These are phyloP conservation scores for Rachycentron canadum DNA, from an alignment of 2,797 vertebrate genomes.

Conservation along the genomic window DNA sequence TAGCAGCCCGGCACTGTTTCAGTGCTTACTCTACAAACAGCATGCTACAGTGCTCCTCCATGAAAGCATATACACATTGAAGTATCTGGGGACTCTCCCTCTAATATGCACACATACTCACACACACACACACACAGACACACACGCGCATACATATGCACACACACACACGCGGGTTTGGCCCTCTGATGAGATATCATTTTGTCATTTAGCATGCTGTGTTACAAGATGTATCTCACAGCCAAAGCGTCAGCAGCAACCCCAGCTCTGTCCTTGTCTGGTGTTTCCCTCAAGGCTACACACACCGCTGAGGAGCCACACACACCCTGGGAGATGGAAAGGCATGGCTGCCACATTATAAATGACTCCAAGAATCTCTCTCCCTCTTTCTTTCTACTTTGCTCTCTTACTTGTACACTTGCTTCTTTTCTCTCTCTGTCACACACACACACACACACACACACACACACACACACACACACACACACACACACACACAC, in stretches of 20 bases:
- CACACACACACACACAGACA: conserved; percentile 30
- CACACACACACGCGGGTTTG: conserved; percentile 54
- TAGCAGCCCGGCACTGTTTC: conserved; percentile 52
- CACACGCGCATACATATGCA: conserved; percentile 34
- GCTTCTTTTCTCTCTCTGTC: conserved; percentile 33
- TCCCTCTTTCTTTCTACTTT: conserved; percentile 43
- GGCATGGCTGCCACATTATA: conserved; percentile 75
- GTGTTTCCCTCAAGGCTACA: conserved; percentile 84
- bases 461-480: conserved; percentile 36
- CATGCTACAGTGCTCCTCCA: conserved; percentile 67
- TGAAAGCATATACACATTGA: conserved; percentile 67
- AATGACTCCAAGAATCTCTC: conserved; percentile 70
- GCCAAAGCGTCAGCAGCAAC: conserved; percentile 76
- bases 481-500: conserved; percentile 4
- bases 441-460: conserved; percentile 7
- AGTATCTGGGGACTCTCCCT: conserved; percentile 63
- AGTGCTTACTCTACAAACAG: conserved; percentile 70
- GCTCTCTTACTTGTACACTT: conserved; percentile 43
- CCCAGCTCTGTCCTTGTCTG: conserved; percentile 83
- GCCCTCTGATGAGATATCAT: conserved; percentile 86
- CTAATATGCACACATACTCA: conserved; percentile 53
- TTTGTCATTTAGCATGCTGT: conserved; percentile 87
- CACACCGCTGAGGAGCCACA: conserved; percentile 66
- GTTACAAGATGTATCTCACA: conserved; percentile 85
- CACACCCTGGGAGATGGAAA: conserved; percentile 74